These are phyloP conservation scores for Spatulosminthurus flaviceps DNA, from an alignment of 2,888 invertebrate species.

Conservation along the genomic window DNA sequence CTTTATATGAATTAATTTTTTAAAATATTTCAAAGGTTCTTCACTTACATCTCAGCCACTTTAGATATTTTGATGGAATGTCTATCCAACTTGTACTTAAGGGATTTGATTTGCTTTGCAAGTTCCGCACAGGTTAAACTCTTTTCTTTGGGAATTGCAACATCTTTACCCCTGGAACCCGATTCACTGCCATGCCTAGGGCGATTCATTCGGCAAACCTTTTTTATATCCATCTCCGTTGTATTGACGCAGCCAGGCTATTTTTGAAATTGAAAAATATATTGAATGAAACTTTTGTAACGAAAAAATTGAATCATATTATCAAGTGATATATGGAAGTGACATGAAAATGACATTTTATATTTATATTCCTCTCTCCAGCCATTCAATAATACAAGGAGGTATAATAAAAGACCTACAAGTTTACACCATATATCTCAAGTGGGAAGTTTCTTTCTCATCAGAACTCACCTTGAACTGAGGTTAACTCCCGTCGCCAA, in stretches of 20 bases:
- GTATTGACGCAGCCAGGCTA: conserved; percentile 99
- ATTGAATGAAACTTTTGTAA: background rate
- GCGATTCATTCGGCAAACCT: conserved; percentile 76
- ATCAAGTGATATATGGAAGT: too few relatives aligned
- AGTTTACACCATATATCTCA: too few relatives aligned
- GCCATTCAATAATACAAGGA: too few relatives aligned
- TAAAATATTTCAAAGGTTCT: background rate
- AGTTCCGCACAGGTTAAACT: conserved; percentile 68
- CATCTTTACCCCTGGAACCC: conserved; percentile 63
- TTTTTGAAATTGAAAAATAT: conserved; percentile 61
- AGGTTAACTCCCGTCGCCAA: too few relatives aligned
- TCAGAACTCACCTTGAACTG: too few relatives aligned
- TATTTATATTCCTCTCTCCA: too few relatives aligned
- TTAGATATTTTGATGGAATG: conserved; percentile 91
- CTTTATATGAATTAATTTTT: background rate
- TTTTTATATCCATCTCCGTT: conserved; percentile 97
- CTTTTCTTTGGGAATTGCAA: conserved; percentile 57
- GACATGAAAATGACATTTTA: too few relatives aligned
- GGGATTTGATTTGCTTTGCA: conserved; percentile 70
- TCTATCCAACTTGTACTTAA: conserved; percentile 73
- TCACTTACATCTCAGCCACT: conserved; percentile 89
- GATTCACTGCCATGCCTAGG: conserved; percentile 62
- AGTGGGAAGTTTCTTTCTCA: too few relatives aligned
- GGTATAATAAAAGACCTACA: too few relatives aligned
- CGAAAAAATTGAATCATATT: too few relatives aligned